These are phyloP conservation scores for Serilophus lunatus DNA, from an alignment of 2,113 vertebrate species.

Conservation along the genomic window DNA sequence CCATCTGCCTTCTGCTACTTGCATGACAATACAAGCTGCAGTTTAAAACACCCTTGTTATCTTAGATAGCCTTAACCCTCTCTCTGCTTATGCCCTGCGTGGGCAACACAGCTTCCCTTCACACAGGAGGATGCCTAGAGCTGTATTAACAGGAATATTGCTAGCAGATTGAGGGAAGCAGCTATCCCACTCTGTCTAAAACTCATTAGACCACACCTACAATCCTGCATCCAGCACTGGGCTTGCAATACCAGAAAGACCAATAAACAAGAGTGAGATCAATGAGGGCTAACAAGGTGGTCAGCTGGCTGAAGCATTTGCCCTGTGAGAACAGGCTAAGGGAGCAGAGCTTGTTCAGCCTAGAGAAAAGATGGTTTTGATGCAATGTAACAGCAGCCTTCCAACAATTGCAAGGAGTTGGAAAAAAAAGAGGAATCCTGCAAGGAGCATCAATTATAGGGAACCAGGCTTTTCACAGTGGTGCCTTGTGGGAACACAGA, in stretches of 20 bases:
- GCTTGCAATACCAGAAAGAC: not conserved
- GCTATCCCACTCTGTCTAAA: not conserved
- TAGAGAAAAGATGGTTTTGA: not conserved
- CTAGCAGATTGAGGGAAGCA: not conserved
- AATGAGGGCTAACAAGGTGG: not conserved
- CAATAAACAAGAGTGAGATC: not conserved
- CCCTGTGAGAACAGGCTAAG: not conserved
- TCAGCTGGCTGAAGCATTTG: not conserved
- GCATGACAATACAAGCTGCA: not conserved
- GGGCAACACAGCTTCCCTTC: not conserved
- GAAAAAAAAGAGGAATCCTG: not conserved
- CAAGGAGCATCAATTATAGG: not conserved
- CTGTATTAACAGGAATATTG: not conserved
- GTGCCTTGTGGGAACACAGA: not conserved
- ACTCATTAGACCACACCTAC: not conserved
- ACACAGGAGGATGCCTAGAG: not conserved
- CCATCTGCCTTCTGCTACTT: constrained; percentile 20
- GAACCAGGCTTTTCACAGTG: not conserved
- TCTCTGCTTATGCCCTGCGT: not conserved
- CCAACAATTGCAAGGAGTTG: not conserved
- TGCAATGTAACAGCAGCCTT: not conserved
- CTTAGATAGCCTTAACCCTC: not conserved
- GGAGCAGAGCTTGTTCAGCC: not conserved
- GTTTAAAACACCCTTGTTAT: not conserved
- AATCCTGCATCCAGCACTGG: not conserved